phyloP scores from a whole-genome alignment of 2,113 vertebrate species.

The rat (Rattus norvegicus) region GRCr8 NC_086023.1:115998001-115998500 shows the following conservation, averaged over 20 bases:
- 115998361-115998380: neutral
- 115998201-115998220: conserved; percentile 7
- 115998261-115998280: conserved; percentile 24
- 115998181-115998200: conserved; percentile 10
- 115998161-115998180: neutral
- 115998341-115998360: neutral
- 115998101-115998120: neutral
- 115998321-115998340: neutral
- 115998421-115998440: neutral
- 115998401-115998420: neutral
- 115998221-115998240: neutral
- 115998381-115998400: conserved; percentile 14
- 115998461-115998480: neutral
- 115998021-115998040: conserved; percentile 94
- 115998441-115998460: conserved; percentile 35
- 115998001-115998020: conserved; percentile 93
- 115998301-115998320: neutral
- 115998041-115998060: neutral
- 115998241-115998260: conserved; percentile 33
- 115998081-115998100: neutral
- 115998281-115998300: neutral
- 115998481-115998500: neutral
- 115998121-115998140: neutral
- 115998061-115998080: neutral
- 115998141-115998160: neutral